Conservation (phyloP, 2,888 invertebrate species). For the Drosophila acutilabella region DNA sequence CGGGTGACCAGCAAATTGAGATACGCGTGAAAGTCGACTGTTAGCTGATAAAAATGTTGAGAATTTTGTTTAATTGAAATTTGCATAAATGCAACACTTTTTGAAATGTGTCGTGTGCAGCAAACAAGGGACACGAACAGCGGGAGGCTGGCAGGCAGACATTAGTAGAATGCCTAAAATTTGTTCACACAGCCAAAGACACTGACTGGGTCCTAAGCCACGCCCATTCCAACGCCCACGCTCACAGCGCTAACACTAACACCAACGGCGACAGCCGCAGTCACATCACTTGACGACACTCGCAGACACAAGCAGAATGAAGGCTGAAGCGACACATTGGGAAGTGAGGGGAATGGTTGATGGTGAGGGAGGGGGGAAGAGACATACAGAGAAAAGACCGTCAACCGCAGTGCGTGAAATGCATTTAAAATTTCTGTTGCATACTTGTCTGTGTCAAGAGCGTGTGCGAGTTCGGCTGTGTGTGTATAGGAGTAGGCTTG, state of each 20-base stretch:
- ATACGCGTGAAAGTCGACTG: constrained; percentile 47
- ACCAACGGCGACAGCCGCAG: constrained; percentile 47
- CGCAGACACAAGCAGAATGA: constrained; percentile 26
- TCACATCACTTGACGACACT: constrained; percentile 63
- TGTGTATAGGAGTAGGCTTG: constrained; percentile 13
- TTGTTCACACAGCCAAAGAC: constrained; percentile 15
- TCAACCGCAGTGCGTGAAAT: constrained; percentile 72
- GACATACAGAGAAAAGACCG: constrained; percentile 25
- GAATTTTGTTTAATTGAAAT: constrained; percentile 64
- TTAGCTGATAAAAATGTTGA: constrained; percentile 54
- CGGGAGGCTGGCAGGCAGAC: background rate
- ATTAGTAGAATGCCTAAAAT: constrained; percentile 43
- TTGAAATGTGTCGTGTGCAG: constrained; percentile 49
- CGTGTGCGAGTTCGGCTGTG: constrained; percentile 52
- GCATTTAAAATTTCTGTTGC: constrained; percentile 74
- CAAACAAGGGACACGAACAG: background rate
- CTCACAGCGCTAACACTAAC: constrained; percentile 35
- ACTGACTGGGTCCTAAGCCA: constrained; percentile 15
- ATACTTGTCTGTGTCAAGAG: constrained; percentile 65
- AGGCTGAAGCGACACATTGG: background rate
- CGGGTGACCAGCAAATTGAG: constrained; percentile 33
- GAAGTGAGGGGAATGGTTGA: background rate
- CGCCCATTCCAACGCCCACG: constrained; percentile 42
- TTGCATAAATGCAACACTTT: constrained; percentile 58
- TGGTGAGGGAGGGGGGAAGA: background rate